Conservation (phyloP, 2,113 vertebrate species). For the Gallinago jamesoni region DNA sequence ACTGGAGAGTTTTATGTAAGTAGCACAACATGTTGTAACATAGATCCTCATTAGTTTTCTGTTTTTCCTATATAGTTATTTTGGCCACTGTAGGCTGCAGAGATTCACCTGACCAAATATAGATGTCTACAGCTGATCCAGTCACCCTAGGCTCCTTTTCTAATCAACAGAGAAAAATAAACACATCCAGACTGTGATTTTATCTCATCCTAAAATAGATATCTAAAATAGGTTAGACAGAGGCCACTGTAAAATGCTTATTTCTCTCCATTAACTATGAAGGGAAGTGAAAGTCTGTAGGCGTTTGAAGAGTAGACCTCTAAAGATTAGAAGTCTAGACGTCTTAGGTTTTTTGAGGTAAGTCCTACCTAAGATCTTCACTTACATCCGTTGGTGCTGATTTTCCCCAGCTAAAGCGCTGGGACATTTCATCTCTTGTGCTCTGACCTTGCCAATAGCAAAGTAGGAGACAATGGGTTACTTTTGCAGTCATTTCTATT, state of each 20-base stretch:
- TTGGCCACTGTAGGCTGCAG: not conserved
- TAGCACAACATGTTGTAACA: not conserved
- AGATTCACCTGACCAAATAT: constrained; percentile 62
- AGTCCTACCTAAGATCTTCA: not conserved
- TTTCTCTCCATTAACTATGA: not conserved
- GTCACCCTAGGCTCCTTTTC: not conserved
- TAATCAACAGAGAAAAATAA: constrained; percentile 50
- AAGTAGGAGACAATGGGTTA: not conserved
- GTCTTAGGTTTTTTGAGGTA: not conserved
- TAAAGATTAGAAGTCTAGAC: not conserved
- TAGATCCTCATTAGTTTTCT: not conserved
- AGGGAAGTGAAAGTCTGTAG: not conserved
- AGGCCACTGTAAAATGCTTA: not conserved
- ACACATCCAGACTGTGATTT: not conserved
- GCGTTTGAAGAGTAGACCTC: not conserved
- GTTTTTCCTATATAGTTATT: constrained; percentile 7
- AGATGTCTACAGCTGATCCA: constrained; percentile 36
- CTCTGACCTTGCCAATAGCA: not conserved
- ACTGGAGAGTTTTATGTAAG: not conserved
- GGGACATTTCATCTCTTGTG: not conserved
- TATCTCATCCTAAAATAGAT: constrained; percentile 37
- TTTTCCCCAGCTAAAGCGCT: not conserved
- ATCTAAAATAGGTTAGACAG: not conserved
- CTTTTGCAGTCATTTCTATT: not conserved
- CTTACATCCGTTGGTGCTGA: not conserved